Evolutionary conservation across 2,797 vertebrate genomes (phyloP), one percentile per base, ranked within the genome.

Genomic region (Falco berigora): DNA sequence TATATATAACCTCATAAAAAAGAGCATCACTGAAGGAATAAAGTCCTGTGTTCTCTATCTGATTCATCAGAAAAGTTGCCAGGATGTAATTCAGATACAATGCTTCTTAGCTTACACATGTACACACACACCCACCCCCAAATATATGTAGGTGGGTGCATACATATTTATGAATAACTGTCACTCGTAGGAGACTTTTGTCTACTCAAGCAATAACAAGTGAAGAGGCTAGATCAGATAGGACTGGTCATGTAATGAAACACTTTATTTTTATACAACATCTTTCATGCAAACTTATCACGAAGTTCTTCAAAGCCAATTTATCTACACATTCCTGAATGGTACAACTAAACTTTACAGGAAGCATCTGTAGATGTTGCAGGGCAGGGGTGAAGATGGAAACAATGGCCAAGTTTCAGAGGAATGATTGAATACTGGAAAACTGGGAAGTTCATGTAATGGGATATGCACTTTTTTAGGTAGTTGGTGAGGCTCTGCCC

Each of bases 331-430:
- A 77, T 93, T 96, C 92, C 86, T 96, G 71, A 90, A 59, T 28
- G 34, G 61, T 67, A 21, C 77, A 87, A 72, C 52, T 72, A 20
- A 91, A 91, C 6, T 95, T 92, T 96, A 96, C 98, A 98, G 98
- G 98, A 98, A 98, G 98, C 98, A 98, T 98, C 98, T 98, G 98
- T 97, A 96, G 75, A 50, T 92, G 88, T 69, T 64, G 56, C 46
- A 90, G 97, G 97, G 96, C 98, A 98, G 92, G 94, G 97, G 95
- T 94, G 72, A 98, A 82, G 78, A 95, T 93, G 90, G 95, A 97
- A 96, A 98, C 97, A 98, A 97, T 97, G 78, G 95, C 66, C 87
- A 96, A 93, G 81, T 95, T 97, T 97, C 96, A 97, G 95, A 64
- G 95, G 95, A 94, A 93, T 97, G 97, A 98, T 97, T 98, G 96